Evolutionary conservation across 2,888 invertebrate species (phyloP).

Genomic region (Drosophila merina): DNA sequence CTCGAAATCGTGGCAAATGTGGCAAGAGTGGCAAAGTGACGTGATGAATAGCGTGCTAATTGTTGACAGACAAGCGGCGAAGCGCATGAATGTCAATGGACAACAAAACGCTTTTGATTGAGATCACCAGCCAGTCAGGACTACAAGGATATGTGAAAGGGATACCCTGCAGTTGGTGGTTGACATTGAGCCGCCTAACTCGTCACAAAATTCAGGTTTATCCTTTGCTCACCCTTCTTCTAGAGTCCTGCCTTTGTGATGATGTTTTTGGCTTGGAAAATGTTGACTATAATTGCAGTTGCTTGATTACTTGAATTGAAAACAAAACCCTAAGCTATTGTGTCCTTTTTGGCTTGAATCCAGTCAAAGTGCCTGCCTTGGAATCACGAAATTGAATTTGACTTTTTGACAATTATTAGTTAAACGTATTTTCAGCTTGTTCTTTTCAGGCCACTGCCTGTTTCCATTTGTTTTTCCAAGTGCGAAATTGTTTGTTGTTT

Average conservation of each 20-base stretch:
- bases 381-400: constrained; percentile 68
- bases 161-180: constrained; percentile 43
- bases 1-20: constrained; percentile 28
- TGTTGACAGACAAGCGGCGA: constrained; percentile 80
- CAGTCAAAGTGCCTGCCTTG: neutral
- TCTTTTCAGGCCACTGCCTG: constrained; percentile 45
- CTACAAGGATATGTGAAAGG: constrained; percentile 2
- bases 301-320: too few species aligned
- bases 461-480: constrained; percentile 63
- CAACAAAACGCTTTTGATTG: constrained; percentile 73
- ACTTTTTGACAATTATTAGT: constrained; percentile 82
- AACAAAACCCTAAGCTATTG: neutral
- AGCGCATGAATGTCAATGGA: constrained; percentile 73
- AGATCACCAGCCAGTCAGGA: constrained; percentile 51
- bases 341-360: neutral
- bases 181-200: constrained; percentile 76
- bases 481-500: constrained; percentile 80
- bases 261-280: neutral
- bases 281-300: too few species aligned
- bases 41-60: constrained; percentile 84
- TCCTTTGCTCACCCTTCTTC: constrained; percentile 37
- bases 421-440: constrained; percentile 73
- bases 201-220: constrained; percentile 64
- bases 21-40: constrained; percentile 51
- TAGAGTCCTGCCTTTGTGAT: constrained; percentile 15